Conservation (phyloP, 2,113 vertebrate species). For the Cololabis saira region DNA sequence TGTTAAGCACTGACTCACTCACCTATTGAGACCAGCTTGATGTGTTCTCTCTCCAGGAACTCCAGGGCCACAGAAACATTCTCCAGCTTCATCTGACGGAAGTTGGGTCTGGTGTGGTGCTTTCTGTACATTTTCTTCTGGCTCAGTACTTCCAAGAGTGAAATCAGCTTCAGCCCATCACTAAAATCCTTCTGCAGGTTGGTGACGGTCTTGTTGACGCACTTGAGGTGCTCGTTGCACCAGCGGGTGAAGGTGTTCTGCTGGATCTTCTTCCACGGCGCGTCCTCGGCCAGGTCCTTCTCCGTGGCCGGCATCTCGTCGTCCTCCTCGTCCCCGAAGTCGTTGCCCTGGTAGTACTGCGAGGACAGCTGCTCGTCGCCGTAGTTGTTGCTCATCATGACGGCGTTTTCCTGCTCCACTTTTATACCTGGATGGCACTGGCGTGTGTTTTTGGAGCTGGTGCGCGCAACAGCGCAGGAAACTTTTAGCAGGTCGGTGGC, state of each 20-base stretch:
- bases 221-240: conserved; percentile 95
- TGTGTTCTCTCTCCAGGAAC: conserved; percentile 93
- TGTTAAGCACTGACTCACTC: conserved; percentile 78
- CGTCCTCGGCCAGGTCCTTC: conserved; percentile 96
- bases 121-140: conserved; percentile 98
- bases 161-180: conserved; percentile 93
- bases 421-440: conserved; percentile 74
- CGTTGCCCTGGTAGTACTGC: conserved; percentile 80
- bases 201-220: conserved; percentile 86
- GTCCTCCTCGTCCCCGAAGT: conserved; percentile 81
- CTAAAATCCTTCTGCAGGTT: conserved; percentile 93
- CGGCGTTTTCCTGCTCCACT: conserved; percentile 60
- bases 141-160: conserved; percentile 92
- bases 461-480: conserved; percentile 40
- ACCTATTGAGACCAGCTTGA: conserved; percentile 97
- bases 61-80: conserved; percentile 96
- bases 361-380: conserved; percentile 78
- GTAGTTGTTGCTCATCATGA: conserved; percentile 83
- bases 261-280: conserved; percentile 98
- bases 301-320: conserved; percentile 94
- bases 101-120: conserved; percentile 91
- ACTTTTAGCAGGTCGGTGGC: conserved; percentile 64
- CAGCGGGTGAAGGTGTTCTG: conserved; percentile 98
- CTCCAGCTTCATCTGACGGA: conserved; percentile 96
- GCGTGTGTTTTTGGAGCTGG: conserved; percentile 67